Conservation (phyloP, 2,797 vertebrate genomes). For the Tenualosa ilisha region DNA sequence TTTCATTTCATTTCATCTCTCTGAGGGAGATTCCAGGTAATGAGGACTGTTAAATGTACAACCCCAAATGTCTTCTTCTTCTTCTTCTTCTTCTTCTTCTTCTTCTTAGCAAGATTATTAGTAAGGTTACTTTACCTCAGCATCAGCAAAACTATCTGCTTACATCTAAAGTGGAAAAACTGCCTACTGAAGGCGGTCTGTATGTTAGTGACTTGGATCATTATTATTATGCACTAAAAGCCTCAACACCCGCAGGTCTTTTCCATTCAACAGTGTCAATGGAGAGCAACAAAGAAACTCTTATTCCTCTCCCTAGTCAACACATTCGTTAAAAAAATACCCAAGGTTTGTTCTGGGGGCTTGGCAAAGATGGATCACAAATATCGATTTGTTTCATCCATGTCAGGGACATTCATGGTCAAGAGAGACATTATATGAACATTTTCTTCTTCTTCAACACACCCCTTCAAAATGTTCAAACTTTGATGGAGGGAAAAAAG, state of each 20-base stretch:
- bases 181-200: not conserved
- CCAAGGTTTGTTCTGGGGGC: not conserved
- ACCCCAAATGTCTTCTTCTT: not conserved
- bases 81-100: not conserved
- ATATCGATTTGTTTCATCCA: slow-evolving; percentile 14
- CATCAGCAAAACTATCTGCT: not conserved
- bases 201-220: not conserved
- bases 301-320: not conserved
- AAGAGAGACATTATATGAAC: not conserved
- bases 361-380: slow-evolving; percentile 2
- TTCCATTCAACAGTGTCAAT: not conserved
- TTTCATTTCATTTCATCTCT: not conserved
- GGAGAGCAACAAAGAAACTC: not conserved
- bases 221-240: slow-evolving; percentile 18
- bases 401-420: slow-evolving; percentile 23
- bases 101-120: not conserved
- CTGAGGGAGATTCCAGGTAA: not conserved
- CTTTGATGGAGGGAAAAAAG: not conserved
- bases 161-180: not conserved
- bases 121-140: not conserved
- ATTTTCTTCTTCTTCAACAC: not conserved
- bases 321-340: not conserved
- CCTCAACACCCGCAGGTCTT: not conserved
- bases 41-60: not conserved
- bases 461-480: not conserved